phyloP scores from a whole-genome alignment of 2,888 invertebrate genomes.

The Orthosia gothica region DNA sequence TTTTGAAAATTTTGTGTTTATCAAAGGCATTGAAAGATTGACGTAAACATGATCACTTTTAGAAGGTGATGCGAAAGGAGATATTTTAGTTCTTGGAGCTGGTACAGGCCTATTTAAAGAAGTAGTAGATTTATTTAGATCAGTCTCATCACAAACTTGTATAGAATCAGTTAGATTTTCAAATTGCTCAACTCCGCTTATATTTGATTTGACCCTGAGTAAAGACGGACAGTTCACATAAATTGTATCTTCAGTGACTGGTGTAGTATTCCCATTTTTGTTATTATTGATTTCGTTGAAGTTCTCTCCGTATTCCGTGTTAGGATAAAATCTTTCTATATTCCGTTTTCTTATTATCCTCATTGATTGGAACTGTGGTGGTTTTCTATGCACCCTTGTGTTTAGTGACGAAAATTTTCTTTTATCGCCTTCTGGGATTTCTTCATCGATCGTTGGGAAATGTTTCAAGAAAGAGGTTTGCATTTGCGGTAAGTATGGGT shows the following conservation, averaged over 20 bases:
- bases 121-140: conserved; percentile 82
- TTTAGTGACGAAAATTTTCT: conserved; percentile 88
- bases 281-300: conserved; percentile 89
- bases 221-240: conserved; percentile 88
- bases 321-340: conserved; percentile 89
- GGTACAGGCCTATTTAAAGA: conserved; percentile 91
- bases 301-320: conserved; percentile 88
- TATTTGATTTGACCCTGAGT: conserved; percentile 80
- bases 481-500: conserved; percentile 87
- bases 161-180: conserved; percentile 93
- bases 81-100: conserved; percentile 91
- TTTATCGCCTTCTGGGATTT: conserved; percentile 77
- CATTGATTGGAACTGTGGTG: conserved; percentile 89
- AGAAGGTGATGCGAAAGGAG: conserved; percentile 81
- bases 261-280: conserved; percentile 77
- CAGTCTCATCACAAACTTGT: conserved; percentile 92
- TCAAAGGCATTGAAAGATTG: conserved; percentile 90
- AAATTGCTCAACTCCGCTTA: conserved; percentile 89
- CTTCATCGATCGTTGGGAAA: conserved; percentile 86
- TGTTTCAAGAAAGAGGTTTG: conserved; percentile 86
- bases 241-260: conserved; percentile 80
- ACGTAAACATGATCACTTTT: conserved; percentile 92
- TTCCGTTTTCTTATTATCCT: conserved; percentile 86
- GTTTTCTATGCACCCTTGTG: conserved; percentile 82
- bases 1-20: conserved; percentile 79